These are phyloP conservation scores for Urocyon cinereoargenteus DNA, from an alignment of 2,797 vertebrate genomes.

Conservation along the genomic window DNA sequence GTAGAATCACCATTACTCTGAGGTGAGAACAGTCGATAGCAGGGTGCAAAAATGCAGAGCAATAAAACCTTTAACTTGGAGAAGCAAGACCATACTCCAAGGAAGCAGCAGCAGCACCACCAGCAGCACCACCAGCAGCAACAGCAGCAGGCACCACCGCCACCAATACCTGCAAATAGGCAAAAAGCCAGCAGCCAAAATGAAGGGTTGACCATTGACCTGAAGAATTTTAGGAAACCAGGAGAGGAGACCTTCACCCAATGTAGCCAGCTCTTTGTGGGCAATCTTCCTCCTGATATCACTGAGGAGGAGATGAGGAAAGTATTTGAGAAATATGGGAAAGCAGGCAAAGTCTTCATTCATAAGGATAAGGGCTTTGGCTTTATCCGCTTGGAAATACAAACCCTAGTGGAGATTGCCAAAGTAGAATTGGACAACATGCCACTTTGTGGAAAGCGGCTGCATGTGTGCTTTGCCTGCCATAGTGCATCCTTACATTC, in stretches of 20 bases:
- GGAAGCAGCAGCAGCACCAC: constrained; percentile 89
- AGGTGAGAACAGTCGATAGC: too few relatives aligned
- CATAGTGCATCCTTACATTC: constrained; percentile 91
- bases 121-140: constrained; percentile 89
- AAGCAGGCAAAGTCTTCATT: constrained; percentile 97
- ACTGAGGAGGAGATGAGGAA: constrained; percentile 96
- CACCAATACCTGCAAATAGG: constrained; percentile 91
- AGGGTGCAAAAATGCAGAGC: constrained; percentile 93
- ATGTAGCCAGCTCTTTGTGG: constrained; percentile 97
- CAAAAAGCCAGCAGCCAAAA: constrained; percentile 92
- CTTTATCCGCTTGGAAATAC: constrained; percentile 98
- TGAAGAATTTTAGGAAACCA: constrained; percentile 90
- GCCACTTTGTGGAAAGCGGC: constrained; percentile 93
- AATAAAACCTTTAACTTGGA: constrained; percentile 93
- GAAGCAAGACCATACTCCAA: constrained; percentile 94
- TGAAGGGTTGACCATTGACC: constrained; percentile 95
- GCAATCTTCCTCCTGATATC: constrained; percentile 95
- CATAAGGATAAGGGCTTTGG: constrained; percentile 99
- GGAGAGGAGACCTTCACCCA: too few relatives aligned
- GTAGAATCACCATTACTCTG: too few relatives aligned
- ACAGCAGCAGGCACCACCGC: constrained; percentile 88
- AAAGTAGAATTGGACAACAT: constrained; percentile 97
- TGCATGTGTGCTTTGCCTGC: constrained; percentile 96
- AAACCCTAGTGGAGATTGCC: constrained; percentile 97
- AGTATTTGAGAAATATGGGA: constrained; percentile 96